Conservation (phyloP, 2,113 vertebrate genomes). For the Barnardius zonarius region DNA sequence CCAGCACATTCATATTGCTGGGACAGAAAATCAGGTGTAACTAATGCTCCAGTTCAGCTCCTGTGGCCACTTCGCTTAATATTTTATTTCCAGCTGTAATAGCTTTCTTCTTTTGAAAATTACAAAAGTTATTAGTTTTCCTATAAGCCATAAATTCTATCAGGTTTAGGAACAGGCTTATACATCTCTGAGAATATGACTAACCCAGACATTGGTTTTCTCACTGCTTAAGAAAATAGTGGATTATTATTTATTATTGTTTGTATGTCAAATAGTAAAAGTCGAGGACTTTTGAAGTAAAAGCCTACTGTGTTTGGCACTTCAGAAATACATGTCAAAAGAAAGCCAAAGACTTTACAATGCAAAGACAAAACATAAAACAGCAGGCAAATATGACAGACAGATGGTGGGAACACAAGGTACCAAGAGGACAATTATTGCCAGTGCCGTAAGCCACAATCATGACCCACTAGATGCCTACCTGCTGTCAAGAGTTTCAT, state of each 20-base stretch:
- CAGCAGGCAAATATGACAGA: neutral
- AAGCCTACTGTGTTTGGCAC: neutral
- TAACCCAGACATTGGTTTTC: neutral
- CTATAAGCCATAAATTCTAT: neutral
- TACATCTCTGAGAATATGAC: neutral
- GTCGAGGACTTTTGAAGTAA: neutral
- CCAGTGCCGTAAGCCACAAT: neutral
- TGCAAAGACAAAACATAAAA: neutral
- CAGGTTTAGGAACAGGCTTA: neutral
- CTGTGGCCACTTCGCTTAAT: neutral
- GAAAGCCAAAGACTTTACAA: neutral
- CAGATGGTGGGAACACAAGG: neutral
- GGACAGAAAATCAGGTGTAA: neutral
- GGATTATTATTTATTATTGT: neutral
- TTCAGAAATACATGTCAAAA: neutral
- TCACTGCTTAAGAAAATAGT: neutral
- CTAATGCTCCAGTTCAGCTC: neutral
- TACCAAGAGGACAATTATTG: neutral
- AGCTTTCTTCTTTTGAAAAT: slow-evolving; percentile 8
- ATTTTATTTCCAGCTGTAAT: slow-evolving; percentile 7
- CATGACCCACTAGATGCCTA: neutral
- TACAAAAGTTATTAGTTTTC: neutral
- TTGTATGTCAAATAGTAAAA: neutral
- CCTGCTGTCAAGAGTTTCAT: neutral
- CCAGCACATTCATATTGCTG: neutral